Evolutionary conservation across 2,888 invertebrate species (phyloP), one percentile per base, ranked within the genome.

Genomic region (Lochmaea capreae): DNA sequence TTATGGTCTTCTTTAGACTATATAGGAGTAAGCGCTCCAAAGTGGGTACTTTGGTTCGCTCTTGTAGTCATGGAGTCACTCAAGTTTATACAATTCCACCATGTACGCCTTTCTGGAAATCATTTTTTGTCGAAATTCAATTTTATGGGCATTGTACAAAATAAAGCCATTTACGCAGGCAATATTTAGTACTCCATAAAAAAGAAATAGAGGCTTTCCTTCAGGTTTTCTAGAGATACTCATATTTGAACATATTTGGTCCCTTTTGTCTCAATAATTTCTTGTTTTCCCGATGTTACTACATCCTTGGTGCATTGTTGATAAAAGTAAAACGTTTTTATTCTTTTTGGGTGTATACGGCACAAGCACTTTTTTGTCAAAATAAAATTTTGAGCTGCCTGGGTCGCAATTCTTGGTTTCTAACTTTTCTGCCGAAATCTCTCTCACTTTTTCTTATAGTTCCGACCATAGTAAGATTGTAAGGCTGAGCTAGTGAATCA

Each of bases 361-460:
- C 10, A 42, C 42, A 42, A 42, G 42, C 42, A 42, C 42, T n/a
- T 79, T 52, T 57, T 81, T 72, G 26, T 77, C 72, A 67, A 79
- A 79, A 39, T 79, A 79, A 74, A 77, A 82, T 16, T 73, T 67
- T 12, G 69, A 68, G 3, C 46, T 22, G 11, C 69, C 43, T 12
- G 26, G 39, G 14, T 42, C 57, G 42, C 67, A 46, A 49, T 22
- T 22, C 71, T 65, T 73, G n/a, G 22, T n/a, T 22, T 59, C 57
- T 49, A 68, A 39, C 10, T 71, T 18, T 67, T 71, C 65, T 6
- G 62, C n/a, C 8, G 72, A 67, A 49, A 76, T 70, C 54, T 73
- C 26, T 42, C 67, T 79, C 79, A 62, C 79, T 80, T 65, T 80
- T 80, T 70, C 77, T 78, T 33, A 79, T 39, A 11, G 80, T 80